Base-by-base conservation (phyloP, 1,140 invertebrate species). In the Dysdera silvatica region DNA sequence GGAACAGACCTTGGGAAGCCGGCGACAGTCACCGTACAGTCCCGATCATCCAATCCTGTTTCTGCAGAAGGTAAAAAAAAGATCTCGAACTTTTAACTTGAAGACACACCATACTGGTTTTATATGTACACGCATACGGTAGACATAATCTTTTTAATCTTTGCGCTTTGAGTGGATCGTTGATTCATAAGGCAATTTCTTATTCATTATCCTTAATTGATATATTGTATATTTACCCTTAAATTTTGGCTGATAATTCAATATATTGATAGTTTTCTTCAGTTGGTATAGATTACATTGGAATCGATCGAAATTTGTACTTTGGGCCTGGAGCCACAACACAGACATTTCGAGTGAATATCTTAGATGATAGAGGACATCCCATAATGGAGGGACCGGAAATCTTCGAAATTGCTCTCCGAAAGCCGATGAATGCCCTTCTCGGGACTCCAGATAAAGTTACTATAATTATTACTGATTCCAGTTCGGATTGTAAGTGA, bases 261-360 rank as follows among this genome's bases (percentile, higher is more conserved):
- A 28, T 2, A 24, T 48, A 24, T 48, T 40, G 5, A 54, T 33
- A 41, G 45, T 60, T 35, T 57, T 20, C 59, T 52, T 2, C 62
- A 78, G 77, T 72, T 67, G 74, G 75, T 18, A 23, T 73, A 24
- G 77, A 79, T 61, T 79, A 79, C 59, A 67, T 75, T 10, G 70
- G 73, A 4, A 69, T 79, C n/a, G 73, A 72, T 55, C 72, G 68
- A 41, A 73, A 71, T 32, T 61, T 79, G 10, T 70, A 73, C 48
- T 79, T 78, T 63, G 69, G 69, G 8, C 73, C 76, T 6, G 74
- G 76, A 2, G 71, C 72, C 35, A 74, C 71, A 32, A 67, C 68
- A 56, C 70, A 74, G 65, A 72, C 70, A 4, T 64, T 77, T 8
- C 43, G 62, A 28, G 69, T 66, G 3, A 71, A 55, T 8, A 77